Conservation (phyloP, 1,140 invertebrate species). For the Brevipalpus yothersi region DNA sequence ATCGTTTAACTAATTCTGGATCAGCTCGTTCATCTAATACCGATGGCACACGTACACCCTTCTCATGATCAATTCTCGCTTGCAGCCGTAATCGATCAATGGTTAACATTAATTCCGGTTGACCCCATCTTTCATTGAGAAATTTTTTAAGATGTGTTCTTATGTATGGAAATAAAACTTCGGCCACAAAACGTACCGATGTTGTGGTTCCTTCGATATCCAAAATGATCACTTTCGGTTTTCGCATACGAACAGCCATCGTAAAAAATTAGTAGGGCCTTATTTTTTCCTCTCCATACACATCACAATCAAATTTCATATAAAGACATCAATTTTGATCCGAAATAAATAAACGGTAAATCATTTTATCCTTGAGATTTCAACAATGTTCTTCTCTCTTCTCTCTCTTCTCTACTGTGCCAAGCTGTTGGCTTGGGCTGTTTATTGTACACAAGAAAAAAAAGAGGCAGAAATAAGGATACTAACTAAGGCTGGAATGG, state of each 20-base stretch:
- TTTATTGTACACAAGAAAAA: too few species aligned
- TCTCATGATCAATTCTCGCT: background rate
- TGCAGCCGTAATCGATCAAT: conserved; percentile 2
- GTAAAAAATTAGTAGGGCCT: background rate
- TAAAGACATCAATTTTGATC: too few species aligned
- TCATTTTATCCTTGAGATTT: too few species aligned
- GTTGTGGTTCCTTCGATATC: conserved; percentile 11
- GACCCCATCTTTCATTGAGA: background rate
- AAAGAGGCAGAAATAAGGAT: too few species aligned
- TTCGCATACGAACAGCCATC: background rate
- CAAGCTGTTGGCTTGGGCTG: too few species aligned
- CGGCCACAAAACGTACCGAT: conserved; percentile 4
- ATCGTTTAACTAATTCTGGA: background rate
- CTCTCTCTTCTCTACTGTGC: too few species aligned
- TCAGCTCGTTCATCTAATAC: background rate
- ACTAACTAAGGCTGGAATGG: too few species aligned
- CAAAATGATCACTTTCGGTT: conserved; percentile 4
- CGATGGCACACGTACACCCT: background rate
- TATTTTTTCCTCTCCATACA: background rate
- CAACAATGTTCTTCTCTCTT: too few species aligned
- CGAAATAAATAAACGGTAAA: too few species aligned
- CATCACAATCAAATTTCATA: too few species aligned
- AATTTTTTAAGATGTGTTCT: conserved; percentile 2
- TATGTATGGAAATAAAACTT: conserved; percentile 7
- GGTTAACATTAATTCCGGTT: background rate